Percentiles rank a stretch among this genome's conserved stretches.
These are phyloP conservation scores for Ectemnius continuus DNA, from an alignment of 2,888 invertebrate genomes.

Conservation along the genomic window DNA sequence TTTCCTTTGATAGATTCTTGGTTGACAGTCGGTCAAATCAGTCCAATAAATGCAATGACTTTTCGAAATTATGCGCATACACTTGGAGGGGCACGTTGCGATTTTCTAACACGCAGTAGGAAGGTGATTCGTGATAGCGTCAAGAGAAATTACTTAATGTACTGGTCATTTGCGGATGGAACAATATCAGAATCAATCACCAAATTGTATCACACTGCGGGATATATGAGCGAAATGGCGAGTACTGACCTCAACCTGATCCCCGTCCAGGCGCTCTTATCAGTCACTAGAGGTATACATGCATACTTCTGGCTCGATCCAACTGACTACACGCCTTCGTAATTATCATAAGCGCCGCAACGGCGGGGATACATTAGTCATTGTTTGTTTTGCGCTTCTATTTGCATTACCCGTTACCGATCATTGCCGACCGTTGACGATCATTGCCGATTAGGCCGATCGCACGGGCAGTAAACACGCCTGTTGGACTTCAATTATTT, in stretches of 20 bases:
- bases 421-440: constrained; percentile 14
- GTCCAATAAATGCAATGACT: too few relatives aligned
- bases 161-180: constrained; percentile 25
- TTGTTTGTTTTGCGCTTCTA: constrained; percentile 9
- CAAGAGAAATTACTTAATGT: constrained; percentile 23
- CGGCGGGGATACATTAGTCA: constrained; percentile 23
- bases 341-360: constrained; percentile 7
- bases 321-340: not conserved
- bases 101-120: too few relatives aligned
- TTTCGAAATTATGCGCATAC: too few relatives aligned
- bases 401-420: constrained; percentile 20
- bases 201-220: not conserved
- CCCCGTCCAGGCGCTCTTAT: not conserved
- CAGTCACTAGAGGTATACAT: not conserved
- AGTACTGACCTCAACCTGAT: too few relatives aligned
- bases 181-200: constrained; percentile 13
- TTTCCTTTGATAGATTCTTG: too few relatives aligned
- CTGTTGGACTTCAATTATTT: too few relatives aligned
- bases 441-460: not conserved
- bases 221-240: too few relatives aligned
- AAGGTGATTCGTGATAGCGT: too few relatives aligned
- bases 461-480: too few relatives aligned
- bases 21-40: too few relatives aligned
- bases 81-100: too few relatives aligned
- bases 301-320: too few relatives aligned